Conservation (phyloP, 2,797 vertebrate species). For the Acrossocheilus fasciatus region DNA sequence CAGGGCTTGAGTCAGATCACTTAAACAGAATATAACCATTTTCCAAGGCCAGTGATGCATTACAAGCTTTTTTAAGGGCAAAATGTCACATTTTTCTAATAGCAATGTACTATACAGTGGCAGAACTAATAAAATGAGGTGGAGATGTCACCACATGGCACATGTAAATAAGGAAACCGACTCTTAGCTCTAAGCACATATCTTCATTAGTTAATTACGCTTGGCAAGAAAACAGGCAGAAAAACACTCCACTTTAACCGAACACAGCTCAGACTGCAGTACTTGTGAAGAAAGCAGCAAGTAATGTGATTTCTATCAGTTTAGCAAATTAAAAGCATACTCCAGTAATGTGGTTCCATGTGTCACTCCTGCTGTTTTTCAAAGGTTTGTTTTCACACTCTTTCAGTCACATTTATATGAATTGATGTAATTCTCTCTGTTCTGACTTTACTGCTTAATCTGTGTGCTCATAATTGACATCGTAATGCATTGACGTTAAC, state of each 20-base stretch:
- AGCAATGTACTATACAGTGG: background rate
- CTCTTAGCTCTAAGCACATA: background rate
- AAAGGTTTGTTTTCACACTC: constrained; percentile 9
- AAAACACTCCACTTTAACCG: background rate
- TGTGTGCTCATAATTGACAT: constrained; percentile 44
- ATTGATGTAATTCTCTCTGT: background rate
- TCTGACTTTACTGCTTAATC: constrained; percentile 22
- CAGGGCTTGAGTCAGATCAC: background rate
- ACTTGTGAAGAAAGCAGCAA: background rate
- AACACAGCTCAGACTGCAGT: background rate
- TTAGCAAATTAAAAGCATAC: constrained; percentile 1
- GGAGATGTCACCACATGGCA: background rate
- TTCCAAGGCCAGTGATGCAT: background rate
- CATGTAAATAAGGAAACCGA: background rate
- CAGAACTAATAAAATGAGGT: background rate
- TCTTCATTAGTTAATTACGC: background rate
- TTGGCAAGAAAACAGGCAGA: background rate
- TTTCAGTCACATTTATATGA: constrained; percentile 11
- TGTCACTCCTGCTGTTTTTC: constrained; percentile 11
- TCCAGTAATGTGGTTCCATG: background rate
- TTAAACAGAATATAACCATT: background rate
- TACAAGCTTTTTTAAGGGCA: background rate
- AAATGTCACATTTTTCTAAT: background rate
- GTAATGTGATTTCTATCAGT: constrained; percentile 9
- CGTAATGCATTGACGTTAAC: constrained; percentile 48